Evolutionary conservation across 1,140 invertebrate genomes (phyloP).

Genomic region (Lasioglossum albipes): DNA sequence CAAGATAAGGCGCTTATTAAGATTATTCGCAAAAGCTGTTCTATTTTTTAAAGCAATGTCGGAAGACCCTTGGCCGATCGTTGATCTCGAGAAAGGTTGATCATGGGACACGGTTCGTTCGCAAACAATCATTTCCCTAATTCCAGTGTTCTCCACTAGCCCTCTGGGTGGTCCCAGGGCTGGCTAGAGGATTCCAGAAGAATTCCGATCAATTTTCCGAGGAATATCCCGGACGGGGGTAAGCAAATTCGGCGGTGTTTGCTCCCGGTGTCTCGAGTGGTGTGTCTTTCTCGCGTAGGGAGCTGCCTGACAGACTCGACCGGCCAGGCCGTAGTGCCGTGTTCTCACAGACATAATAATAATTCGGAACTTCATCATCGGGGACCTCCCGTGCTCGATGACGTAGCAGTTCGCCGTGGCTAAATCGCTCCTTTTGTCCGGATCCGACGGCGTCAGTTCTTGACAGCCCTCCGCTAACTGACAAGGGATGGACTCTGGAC

Average conservation of each 20-base stretch:
- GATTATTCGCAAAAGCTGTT: too few relatives aligned
- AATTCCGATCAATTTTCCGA: neutral
- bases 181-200: too few relatives aligned
- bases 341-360: conserved; percentile 55
- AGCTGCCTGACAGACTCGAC: conserved; percentile 33
- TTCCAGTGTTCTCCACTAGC: too few relatives aligned
- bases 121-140: too few relatives aligned
- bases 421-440: conserved; percentile 71
- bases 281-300: conserved; percentile 52
- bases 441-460: conserved; percentile 56
- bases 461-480: conserved; percentile 64
- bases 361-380: conserved; percentile 62
- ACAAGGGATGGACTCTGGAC: conserved; percentile 63
- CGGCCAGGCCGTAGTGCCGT: too few relatives aligned
- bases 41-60: too few relatives aligned
- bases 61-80: too few relatives aligned
- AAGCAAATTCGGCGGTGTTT: conserved; percentile 61
- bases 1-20: too few relatives aligned
- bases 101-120: too few relatives aligned
- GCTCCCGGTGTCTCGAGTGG: conserved; percentile 55
- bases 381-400: conserved; percentile 75
- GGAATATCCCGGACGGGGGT: conserved; percentile 1
- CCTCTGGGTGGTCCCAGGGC: too few relatives aligned
- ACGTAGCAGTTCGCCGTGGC: conserved; percentile 68
- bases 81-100: too few relatives aligned